Base-by-base conservation (phyloP, 2,888 invertebrate genomes). In the Tetanocera ferruginea region DNA sequence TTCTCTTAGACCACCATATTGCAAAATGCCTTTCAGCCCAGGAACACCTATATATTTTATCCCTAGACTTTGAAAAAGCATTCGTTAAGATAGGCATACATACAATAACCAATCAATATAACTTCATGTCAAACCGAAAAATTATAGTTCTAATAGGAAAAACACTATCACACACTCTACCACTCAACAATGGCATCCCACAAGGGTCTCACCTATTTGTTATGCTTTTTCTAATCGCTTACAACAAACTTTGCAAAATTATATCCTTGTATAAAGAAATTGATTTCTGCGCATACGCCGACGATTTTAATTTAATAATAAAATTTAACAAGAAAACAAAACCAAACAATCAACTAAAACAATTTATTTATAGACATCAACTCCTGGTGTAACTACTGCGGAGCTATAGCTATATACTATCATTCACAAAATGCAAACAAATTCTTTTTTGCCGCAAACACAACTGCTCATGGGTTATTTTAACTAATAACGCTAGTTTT, bases 391-490 rank as follows among this genome's bases (percentile, higher is more conserved):
- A 51, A 37, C 34, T 19, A 6, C 9, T 17, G 14, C 34, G 43
- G 75, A 78, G 0, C 51, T 76, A 31, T 25, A 62, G 2, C 57
- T 72, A 0, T 78, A 75, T 43, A 28, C 69, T 0, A 37, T 17
- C 5, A 11, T 77, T 19, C n/a, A 51, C 1, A 79, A 80, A 73
- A 62, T 80, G 25, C 66, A 78, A 49, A 43, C 66, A 3, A 49
- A n/a, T n/a, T n/a, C n/a, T n/a, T n/a, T n/a, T n/a, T n/a, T n/a
- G n/a, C 76, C 3, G 14, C 66, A 11, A 67, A 80, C 34, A 5
- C 77, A 5, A 75, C 81, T 11, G 17, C 73, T 0, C 57, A 78
- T n/a, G n/a, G n/a, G n/a, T n/a, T n/a, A n/a, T n/a, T n/a, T n/a
- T n/a, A n/a, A n/a, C n/a, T n/a, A n/a, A n/a, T n/a, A n/a, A n/a